Percentiles rank a stretch among this genome's conserved stretches.
phyloP scores from a whole-genome alignment of 2,888 invertebrate species.

The Polydrusus cervinus region DNA sequence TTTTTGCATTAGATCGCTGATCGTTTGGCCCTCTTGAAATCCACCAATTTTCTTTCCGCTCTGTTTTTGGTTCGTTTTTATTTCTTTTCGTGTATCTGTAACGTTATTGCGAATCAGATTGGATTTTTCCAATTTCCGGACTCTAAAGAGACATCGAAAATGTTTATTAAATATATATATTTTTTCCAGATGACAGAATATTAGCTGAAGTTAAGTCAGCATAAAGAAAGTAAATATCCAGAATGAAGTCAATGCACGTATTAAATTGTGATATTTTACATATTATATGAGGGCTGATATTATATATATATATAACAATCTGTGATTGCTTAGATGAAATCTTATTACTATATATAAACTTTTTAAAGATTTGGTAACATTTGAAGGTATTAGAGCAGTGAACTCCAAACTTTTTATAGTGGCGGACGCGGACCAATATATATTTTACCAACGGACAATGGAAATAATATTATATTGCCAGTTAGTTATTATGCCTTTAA shows the following conservation, averaged over 20 bases:
- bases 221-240: neutral
- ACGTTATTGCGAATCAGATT: slow-evolving; percentile 34
- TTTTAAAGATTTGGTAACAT: no score
- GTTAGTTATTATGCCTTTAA: no score
- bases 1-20: slow-evolving; percentile 39
- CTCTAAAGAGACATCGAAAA: slow-evolving; percentile 29
- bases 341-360: no score
- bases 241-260: neutral
- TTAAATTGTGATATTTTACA: neutral
- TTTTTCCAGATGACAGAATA: neutral
- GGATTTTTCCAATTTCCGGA: slow-evolving; percentile 42
- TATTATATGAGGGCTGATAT: no score
- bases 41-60: slow-evolving; percentile 32
- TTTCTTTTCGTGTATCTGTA: slow-evolving; percentile 31
- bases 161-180: slow-evolving; percentile 28
- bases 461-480: no score
- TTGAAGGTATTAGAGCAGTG: no score
- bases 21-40: slow-evolving; percentile 26
- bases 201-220: neutral
- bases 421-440: no score
- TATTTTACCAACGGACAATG: no score
- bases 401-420: no score
- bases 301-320: no score
- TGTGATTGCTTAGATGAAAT: no score
- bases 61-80: slow-evolving; percentile 25